Evolutionary conservation across 2,888 invertebrate species (phyloP).

Genomic region (Nomada lathburiana): DNA sequence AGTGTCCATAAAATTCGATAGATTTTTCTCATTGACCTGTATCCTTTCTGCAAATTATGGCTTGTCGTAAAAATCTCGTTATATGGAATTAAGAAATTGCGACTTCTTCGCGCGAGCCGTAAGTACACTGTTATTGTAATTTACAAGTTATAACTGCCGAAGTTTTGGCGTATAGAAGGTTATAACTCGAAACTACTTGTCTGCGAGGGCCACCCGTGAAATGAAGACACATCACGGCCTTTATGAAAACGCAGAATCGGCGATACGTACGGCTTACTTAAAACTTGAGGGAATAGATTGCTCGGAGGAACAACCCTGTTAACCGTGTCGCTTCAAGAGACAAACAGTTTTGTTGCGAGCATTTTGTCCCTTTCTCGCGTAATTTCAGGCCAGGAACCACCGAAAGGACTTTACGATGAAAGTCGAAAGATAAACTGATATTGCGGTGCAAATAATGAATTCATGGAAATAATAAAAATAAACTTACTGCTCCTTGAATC

Average conservation of each 20-base stretch:
- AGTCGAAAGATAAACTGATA: not conserved
- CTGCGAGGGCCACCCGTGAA: constrained; percentile 38
- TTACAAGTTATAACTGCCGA: constrained; percentile 72
- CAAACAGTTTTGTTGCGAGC: not conserved
- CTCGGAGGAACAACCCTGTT: constrained; percentile 20
- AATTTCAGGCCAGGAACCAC: constrained; percentile 6
- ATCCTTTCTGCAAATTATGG: not conserved
- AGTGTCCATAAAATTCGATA: too few species aligned
- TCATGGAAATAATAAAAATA: not conserved
- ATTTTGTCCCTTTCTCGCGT: constrained; percentile 20
- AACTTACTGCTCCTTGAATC: not conserved
- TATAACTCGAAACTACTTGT: constrained; percentile 62
- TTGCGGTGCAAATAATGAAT: not conserved
- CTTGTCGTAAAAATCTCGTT: constrained; percentile 39
- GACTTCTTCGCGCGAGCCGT: constrained; percentile 55
- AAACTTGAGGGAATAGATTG: constrained; percentile 57
- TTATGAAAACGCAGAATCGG: constrained; percentile 61
- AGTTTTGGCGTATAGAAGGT: constrained; percentile 62
- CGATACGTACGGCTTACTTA: constrained; percentile 61
- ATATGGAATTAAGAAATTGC: constrained; percentile 51
- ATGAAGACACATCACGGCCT: constrained; percentile 66
- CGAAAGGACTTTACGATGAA: not conserved
- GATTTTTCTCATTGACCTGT: too few species aligned
- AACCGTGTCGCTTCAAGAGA: not conserved
- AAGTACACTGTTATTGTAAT: constrained; percentile 63